Percentiles rank a stretch among this genome's conserved stretches.
Conservation (phyloP, 2,113 vertebrate species). For the Calidris pugnax region DNA sequence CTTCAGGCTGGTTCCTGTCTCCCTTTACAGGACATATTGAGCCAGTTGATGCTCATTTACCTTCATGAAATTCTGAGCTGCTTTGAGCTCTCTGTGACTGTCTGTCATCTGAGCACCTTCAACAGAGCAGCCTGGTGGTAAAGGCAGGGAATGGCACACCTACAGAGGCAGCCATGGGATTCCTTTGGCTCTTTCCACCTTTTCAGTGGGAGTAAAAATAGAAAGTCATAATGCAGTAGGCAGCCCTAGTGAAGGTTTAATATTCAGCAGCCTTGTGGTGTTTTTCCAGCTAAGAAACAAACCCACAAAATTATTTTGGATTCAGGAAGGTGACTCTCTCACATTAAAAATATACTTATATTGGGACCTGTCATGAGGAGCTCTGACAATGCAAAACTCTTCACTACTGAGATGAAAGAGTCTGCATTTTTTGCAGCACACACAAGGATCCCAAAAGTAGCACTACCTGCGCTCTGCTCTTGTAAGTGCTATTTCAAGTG, state of each 20-base stretch:
- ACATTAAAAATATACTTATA: neutral
- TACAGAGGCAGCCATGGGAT: neutral
- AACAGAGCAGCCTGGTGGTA: neutral
- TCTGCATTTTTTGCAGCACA: neutral
- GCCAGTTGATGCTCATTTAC: neutral
- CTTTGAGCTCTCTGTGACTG: neutral
- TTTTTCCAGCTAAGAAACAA: conserved; percentile 6
- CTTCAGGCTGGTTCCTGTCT: neutral
- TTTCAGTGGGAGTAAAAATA: neutral
- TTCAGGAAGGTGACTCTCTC: neutral
- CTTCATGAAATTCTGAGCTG: neutral
- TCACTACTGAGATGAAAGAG: neutral
- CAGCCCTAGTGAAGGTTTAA: neutral
- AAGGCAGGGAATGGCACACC: neutral
- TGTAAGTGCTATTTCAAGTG: neutral
- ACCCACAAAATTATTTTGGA: neutral
- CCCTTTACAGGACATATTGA: neutral
- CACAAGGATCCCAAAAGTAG: neutral
- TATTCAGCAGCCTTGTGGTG: neutral
- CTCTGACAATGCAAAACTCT: neutral
- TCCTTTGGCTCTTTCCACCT: neutral
- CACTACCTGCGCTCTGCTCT: neutral
- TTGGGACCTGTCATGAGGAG: neutral
- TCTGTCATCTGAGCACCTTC: neutral
- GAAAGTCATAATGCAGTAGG: neutral